A percentile compares a stretch with the other conserved stretches of the same genome.
Conservation (phyloP, 2,888 invertebrate species). For the Onchidella celtica region DNA sequence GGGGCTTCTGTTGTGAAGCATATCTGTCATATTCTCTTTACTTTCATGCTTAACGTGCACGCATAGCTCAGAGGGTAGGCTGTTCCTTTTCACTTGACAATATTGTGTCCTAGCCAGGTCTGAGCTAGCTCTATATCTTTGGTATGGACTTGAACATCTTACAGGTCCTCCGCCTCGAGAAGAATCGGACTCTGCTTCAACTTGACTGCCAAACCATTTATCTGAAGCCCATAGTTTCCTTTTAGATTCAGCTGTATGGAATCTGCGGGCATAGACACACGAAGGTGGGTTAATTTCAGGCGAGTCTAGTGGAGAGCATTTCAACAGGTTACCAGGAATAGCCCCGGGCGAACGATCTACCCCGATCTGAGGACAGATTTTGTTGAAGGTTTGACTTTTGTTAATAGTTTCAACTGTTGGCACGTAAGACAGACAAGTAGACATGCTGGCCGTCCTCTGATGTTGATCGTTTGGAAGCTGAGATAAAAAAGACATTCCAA, state of each 20-base stretch:
- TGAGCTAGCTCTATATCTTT: constrained; percentile 11
- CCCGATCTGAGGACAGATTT: too few relatives aligned
- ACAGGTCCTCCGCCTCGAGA: neutral
- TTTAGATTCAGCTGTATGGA: neutral
- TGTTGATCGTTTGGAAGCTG: neutral
- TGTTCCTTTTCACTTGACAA: constrained; percentile 5
- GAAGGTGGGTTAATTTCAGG: neutral
- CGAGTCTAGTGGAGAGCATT: neutral
- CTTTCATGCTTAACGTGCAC: neutral
- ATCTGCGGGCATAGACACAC: neutral
- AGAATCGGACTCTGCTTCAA: neutral
- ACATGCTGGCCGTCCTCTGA: neutral
- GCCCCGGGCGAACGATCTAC: too few relatives aligned
- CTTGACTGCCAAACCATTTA: neutral
- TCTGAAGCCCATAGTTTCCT: neutral
- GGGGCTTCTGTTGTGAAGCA: too few relatives aligned
- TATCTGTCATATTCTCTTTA: too few relatives aligned
- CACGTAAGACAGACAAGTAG: neutral
- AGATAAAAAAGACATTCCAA: neutral
- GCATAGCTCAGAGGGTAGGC: constrained; percentile 11
- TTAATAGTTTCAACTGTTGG: neutral
- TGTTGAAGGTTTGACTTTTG: neutral
- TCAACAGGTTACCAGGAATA: neutral
- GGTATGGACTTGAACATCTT: constrained; percentile 28
- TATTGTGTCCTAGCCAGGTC: constrained; percentile 30